Percentiles rank a stretch among this genome's conserved stretches.
Conservation (phyloP, 2,888 invertebrate species). For the Glyphotaelius pellucidus region DNA sequence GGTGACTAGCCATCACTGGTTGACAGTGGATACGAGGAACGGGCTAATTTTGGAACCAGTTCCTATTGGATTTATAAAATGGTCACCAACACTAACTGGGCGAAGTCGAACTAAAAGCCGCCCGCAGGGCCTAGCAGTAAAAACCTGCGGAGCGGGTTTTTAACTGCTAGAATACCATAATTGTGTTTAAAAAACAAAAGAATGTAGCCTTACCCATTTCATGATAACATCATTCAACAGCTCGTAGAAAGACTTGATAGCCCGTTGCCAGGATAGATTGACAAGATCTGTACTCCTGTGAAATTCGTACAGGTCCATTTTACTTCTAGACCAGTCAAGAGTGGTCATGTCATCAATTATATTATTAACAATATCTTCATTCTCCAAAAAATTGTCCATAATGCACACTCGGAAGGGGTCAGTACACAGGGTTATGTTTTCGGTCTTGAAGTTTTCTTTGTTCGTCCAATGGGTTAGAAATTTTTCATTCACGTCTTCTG, state of each 20-base stretch:
- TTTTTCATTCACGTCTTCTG: slow-evolving; percentile 72
- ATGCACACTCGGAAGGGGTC: slow-evolving; percentile 84
- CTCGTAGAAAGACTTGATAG: slow-evolving; percentile 81
- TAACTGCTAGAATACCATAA: not conserved
- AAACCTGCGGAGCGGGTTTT: too few species aligned
- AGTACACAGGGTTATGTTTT: slow-evolving; percentile 76
- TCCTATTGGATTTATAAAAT: too few species aligned
- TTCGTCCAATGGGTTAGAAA: slow-evolving; percentile 75
- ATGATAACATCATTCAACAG: slow-evolving; percentile 82
- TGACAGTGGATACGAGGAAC: too few species aligned
- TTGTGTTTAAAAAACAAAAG: not conserved
- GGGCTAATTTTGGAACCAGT: too few species aligned
- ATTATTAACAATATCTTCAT: slow-evolving; percentile 78
- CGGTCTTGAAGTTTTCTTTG: slow-evolving; percentile 70
- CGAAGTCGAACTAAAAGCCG: too few species aligned
- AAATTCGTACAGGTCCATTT: slow-evolving; percentile 93
- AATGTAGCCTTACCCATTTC: slow-evolving; percentile 78
- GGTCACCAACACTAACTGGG: too few species aligned
- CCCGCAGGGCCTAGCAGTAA: too few species aligned
- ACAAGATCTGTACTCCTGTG: slow-evolving; percentile 87
- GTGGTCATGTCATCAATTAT: slow-evolving; percentile 83
- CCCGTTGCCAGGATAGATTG: slow-evolving; percentile 76
- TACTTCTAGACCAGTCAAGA: slow-evolving; percentile 84
- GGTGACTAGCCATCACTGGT: too few species aligned
- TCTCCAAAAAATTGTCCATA: slow-evolving; percentile 80